phyloP scores from a whole-genome alignment of 2,113 vertebrate species.

The Pterocles burchelli region DNA sequence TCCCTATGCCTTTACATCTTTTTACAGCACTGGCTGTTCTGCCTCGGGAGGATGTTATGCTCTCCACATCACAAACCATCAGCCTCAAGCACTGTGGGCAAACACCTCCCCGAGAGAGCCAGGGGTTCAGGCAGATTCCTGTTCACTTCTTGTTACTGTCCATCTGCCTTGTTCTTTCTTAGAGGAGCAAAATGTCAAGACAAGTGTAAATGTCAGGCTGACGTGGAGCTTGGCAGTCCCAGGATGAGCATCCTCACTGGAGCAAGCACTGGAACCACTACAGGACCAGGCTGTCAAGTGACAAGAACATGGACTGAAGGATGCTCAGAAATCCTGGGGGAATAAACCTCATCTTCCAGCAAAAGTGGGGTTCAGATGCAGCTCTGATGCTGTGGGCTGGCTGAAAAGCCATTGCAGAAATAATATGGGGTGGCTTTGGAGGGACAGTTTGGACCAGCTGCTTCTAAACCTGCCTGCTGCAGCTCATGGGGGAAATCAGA shows the following conservation, averaged over 20 bases:
- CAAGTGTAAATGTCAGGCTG: not conserved
- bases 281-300: not conserved
- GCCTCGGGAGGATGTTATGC: fast-evolving
- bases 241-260: fast-evolving
- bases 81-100: not conserved
- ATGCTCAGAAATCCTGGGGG: not conserved
- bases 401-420: not conserved
- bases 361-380: not conserved
- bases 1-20: not conserved
- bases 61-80: not conserved
- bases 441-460: not conserved
- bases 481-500: fast-evolving
- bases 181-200: not conserved
- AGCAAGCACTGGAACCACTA: not conserved
- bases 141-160: not conserved
- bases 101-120: not conserved
- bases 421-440: fast-evolving
- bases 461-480: not conserved
- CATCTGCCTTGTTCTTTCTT: not conserved
- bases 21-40: not conserved
- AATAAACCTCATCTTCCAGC: not conserved
- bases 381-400: not conserved
- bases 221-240: not conserved
- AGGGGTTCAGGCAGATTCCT: not conserved
- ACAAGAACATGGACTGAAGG: not conserved